phyloP scores from a whole-genome alignment of 2,888 invertebrate species.

The Melanostoma scalare region DNA sequence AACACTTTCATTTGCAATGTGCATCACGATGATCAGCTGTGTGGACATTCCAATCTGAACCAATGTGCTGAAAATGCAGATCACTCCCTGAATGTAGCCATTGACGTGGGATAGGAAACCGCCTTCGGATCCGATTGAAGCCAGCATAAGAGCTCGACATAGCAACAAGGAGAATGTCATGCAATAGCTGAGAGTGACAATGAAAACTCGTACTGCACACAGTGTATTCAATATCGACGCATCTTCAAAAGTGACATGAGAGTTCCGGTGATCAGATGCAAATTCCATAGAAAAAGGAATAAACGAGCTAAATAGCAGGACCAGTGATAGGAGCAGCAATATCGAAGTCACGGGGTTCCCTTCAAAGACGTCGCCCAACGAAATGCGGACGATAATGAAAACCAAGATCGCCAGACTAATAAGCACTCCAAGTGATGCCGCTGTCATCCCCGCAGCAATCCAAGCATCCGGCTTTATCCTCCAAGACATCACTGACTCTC shows the following conservation, averaged over 20 bases:
- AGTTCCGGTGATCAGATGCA: slow-evolving; percentile 80
- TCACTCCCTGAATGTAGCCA: slow-evolving; percentile 86
- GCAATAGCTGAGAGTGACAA: slow-evolving; percentile 85
- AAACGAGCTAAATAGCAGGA: slow-evolving; percentile 83
- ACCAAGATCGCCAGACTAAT: slow-evolving; percentile 86
- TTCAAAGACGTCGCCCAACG: slow-evolving; percentile 86
- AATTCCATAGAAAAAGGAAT: slow-evolving; percentile 83
- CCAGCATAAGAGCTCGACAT: slow-evolving; percentile 86
- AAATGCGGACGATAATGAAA: slow-evolving; percentile 86
- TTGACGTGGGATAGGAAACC: slow-evolving; percentile 88
- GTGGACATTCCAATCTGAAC: slow-evolving; percentile 85
- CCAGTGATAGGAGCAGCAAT: slow-evolving; percentile 82
- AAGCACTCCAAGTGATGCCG: slow-evolving; percentile 86
- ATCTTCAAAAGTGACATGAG: slow-evolving; percentile 80
- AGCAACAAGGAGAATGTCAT: slow-evolving; percentile 86
- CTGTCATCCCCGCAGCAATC: slow-evolving; percentile 86
- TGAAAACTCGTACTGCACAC: slow-evolving; percentile 84
- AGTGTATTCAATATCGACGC: slow-evolving; percentile 81
- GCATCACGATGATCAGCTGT: slow-evolving; percentile 82
- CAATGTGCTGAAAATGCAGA: slow-evolving; percentile 85
- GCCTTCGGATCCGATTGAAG: slow-evolving; percentile 86
- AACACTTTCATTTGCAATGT: slow-evolving; percentile 82
- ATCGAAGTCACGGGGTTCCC: slow-evolving; percentile 85
- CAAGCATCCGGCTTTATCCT: slow-evolving; percentile 82
- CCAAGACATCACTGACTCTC: slow-evolving; percentile 82